Evolutionary conservation across 2,888 invertebrate genomes (phyloP), one percentile per base, ranked within the genome.

Genomic region (Oxytorus armatus): DNA sequence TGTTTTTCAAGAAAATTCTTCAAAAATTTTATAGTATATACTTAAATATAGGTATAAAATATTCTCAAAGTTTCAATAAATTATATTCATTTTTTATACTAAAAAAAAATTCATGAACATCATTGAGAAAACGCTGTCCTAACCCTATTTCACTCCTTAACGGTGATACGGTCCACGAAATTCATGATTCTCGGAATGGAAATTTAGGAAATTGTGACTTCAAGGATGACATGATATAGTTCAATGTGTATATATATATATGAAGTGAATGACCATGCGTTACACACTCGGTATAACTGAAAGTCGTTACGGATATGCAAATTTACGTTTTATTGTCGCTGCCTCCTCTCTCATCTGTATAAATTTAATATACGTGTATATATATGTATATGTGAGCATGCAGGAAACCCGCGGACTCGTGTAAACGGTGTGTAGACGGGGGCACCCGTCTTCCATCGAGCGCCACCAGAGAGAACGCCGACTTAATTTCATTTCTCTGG

Each of bases 401-500:
- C 36, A 59, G 70, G 55, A 57, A 65, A 78, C 74, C 70, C 81
- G 82, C 65, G 23, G 87, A 88, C 87, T 85, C 87, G 86, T 88
- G 89, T 89, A 89, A 90, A 89, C 89, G 88, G 86, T 86, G 87
- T 39, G 87, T 88, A n/a, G n/a, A n/a, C n/a, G n/a, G n/a, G n/a
- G n/a, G n/a, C n/a, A n/a, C 36, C 36, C 36, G 8, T 36, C 36
- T 36, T 36, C 36, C 36, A 36, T 36, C 36, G 36, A 36, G 8
- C 36, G 36, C 8, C 36, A 36, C 5, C n/a, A 59, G 47, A 69
- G 66, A 39, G 33, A 51, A 21, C 77, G 77, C 81, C 83, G 85
- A 87, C 89, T 90, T 90, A 89, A 91, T 91, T 91, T 88, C 86
- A 87, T 89, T 90, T 86, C 87, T 87, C 85, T 86, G 85, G 86